Evolutionary conservation across 2,888 invertebrate genomes (phyloP), one percentile per base, ranked within the genome.

Genomic region (Baccha elongata): DNA sequence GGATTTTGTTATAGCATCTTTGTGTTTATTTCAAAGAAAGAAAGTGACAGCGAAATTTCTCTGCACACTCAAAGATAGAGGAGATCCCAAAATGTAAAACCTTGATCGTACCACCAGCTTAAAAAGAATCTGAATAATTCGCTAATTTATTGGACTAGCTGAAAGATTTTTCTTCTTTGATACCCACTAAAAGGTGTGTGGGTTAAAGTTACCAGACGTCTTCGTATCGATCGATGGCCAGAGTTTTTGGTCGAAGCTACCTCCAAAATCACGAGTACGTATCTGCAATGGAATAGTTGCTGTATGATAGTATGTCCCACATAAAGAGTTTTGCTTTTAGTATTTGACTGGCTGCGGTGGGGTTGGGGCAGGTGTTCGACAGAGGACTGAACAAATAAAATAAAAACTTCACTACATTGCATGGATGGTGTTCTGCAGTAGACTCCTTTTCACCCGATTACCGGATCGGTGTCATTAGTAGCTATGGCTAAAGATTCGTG

Each of bases 1-100:
- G 48, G 71, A 71, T 71, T 71, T 71, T 42, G 44, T 19, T 15
- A 15, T 75, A 53, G 52, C 46, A 58, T 11, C 23, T 55, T 21
- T 35, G 48, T 26, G 19, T 74, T 53, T 50, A n/a, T 29, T 48
- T 10, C 19, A 8, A 23, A 67, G 52, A 71, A 76, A 76, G 83
- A 83, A 83, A 83, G 83, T 72, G 83, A 83, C 72, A 83, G 78
- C 68, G 72, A 78, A 83, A 78, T 83, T 83, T 76, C 72, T 58
- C 78, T 17, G 4, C 3, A 17, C 60, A 44, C 26, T 11, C 19
- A 11, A 11, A 44, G 17, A 19, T 11, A 10, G 60, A 42, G 17
- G 11, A 26, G 42, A 60, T 29, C 60, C 60, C n/a, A 44, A 67
- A 67, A 42, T 44, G 32, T 32, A 19, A 42, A 26, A 55, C 58